Conservation (phyloP, 2,888 invertebrate genomes). For the Pyrocoelia pectoralis region DNA sequence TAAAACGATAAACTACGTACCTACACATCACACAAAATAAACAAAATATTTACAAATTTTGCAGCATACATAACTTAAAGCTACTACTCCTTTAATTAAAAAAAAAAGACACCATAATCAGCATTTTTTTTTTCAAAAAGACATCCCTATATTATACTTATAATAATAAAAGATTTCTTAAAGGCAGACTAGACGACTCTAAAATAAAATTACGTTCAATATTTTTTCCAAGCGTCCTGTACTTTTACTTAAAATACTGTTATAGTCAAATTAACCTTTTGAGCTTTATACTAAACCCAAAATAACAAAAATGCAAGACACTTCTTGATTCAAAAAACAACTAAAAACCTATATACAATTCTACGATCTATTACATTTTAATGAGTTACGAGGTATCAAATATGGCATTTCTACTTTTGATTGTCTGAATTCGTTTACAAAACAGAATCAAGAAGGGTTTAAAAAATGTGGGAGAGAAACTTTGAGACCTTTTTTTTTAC, state of each 20-base stretch:
- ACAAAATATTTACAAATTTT: constrained; percentile 32
- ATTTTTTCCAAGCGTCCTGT: not conserved
- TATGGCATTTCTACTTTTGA: constrained; percentile 20
- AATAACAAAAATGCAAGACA: not conserved
- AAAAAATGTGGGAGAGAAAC: constrained; percentile 2
- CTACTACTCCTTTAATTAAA: not conserved
- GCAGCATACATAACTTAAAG: not conserved
- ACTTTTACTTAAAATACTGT: constrained; percentile 14
- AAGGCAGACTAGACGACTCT: constrained; percentile 22
- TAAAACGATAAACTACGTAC: constrained; percentile 32
- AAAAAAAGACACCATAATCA: constrained; percentile 11
- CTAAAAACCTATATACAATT: constrained; percentile 3
- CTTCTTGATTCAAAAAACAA: constrained; percentile 25
- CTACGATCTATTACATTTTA: constrained; percentile 8
- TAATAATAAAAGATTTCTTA: constrained; percentile 1
- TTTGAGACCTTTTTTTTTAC: constrained; percentile 13
- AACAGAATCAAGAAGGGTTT: constrained; percentile 21
- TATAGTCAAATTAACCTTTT: not conserved
- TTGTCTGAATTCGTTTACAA: constrained; percentile 12
- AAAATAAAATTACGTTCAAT: constrained; percentile 16
- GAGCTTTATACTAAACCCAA: not conserved
- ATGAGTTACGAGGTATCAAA: constrained; percentile 19
- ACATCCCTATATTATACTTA: not conserved
- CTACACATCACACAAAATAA: constrained; percentile 36
- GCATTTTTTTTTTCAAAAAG: not conserved